Conservation (phyloP, 2,888 invertebrate species). For the Glaucopsyche alexis region DNA sequence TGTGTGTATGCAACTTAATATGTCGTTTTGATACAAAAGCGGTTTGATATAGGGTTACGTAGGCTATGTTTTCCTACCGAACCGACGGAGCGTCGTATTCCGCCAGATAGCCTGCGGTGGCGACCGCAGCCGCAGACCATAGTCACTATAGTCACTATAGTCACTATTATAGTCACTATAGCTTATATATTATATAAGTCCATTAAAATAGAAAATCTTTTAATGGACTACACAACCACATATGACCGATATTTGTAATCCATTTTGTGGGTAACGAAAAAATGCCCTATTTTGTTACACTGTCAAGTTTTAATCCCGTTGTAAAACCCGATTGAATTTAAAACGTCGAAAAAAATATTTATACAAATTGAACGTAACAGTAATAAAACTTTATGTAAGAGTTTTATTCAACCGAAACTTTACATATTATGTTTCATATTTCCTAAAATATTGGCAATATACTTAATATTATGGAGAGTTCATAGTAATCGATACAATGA, state of each 20-base stretch:
- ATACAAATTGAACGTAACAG: too few species aligned
- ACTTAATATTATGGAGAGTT: slow-evolving; percentile 3
- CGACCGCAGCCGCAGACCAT: slow-evolving; percentile 63
- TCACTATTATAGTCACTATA: slow-evolving; percentile 40
- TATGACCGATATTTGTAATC: background rate
- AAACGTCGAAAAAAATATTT: too few species aligned
- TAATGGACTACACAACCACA: background rate
- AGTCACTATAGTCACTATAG: too few species aligned
- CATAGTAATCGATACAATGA: slow-evolving; percentile 14
- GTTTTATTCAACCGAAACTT: too few species aligned
- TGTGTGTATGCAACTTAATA: background rate
- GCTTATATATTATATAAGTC: slow-evolving; percentile 39
- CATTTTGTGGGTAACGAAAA: too few species aligned
- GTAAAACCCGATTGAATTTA: too few species aligned
- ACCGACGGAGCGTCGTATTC: slow-evolving; percentile 57
- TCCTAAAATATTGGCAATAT: background rate
- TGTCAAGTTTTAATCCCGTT: too few species aligned
- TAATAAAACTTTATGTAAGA: too few species aligned
- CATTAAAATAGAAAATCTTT: slow-evolving; percentile 30
- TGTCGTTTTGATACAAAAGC: slow-evolving; percentile 30
- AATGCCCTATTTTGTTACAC: too few species aligned
- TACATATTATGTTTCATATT: too few species aligned
- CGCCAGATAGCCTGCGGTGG: slow-evolving; percentile 60
- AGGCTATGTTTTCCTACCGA: slow-evolving; percentile 52
- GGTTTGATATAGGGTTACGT: slow-evolving; percentile 48